These are phyloP conservation scores for Vanacampus margaritifer DNA, from an alignment of 2,113 vertebrate species.

Conservation along the genomic window DNA sequence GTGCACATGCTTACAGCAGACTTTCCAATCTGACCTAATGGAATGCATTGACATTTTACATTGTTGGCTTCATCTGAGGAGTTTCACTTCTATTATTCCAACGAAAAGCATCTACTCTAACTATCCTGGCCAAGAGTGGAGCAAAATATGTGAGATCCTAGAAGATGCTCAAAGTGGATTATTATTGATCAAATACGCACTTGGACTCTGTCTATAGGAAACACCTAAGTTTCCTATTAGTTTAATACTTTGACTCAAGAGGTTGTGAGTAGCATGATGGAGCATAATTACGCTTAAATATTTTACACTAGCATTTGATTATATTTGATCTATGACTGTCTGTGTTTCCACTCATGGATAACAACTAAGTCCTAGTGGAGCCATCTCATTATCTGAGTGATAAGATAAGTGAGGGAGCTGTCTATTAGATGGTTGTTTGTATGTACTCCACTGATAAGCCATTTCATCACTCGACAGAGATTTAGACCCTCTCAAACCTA, in stretches of 20 bases:
- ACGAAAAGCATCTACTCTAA: conserved; percentile 46
- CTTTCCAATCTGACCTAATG: conserved; percentile 48
- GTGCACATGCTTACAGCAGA: conserved; percentile 33
- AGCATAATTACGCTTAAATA: not conserved
- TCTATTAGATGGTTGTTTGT: conserved; percentile 20
- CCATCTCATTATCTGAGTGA: conserved; percentile 35
- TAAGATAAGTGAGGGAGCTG: conserved; percentile 39
- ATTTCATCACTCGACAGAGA: conserved; percentile 23
- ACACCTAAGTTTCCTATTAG: not conserved
- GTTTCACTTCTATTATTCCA: conserved; percentile 36
- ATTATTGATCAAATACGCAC: conserved; percentile 51
- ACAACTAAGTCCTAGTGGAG: conserved; percentile 30
- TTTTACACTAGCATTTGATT: conserved; percentile 12
- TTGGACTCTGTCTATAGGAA: conserved; percentile 37
- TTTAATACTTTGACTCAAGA: not conserved
- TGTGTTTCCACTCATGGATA: conserved; percentile 28
- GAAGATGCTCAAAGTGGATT: conserved; percentile 54
- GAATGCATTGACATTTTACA: conserved; percentile 46
- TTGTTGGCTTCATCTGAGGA: conserved; percentile 46
- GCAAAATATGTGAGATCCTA: conserved; percentile 52
- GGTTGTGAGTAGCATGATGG: not conserved
- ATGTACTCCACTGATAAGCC: conserved; percentile 29
- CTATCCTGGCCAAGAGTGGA: conserved; percentile 36
- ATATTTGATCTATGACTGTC: conserved; percentile 35
- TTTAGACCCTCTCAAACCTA: conserved; percentile 19